Evolutionary conservation across 2,888 invertebrate genomes (phyloP), one percentile per base, ranked within the genome.

Genomic region (Sceliomorpha sp.): DNA sequence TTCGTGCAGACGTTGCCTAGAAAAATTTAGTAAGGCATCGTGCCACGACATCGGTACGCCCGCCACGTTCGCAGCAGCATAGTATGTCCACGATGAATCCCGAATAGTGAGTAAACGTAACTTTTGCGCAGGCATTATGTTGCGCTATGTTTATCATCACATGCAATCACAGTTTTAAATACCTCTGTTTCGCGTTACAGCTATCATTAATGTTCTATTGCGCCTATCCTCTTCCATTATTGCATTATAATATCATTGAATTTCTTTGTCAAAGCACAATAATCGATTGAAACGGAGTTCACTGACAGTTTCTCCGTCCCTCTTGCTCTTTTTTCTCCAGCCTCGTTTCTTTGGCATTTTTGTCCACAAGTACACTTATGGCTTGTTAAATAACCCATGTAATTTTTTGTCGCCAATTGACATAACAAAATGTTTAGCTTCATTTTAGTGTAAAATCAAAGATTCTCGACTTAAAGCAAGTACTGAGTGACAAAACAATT

Each of bases 21-120:
- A 24, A 36, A 50, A 29, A 42, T n/a, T 48, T 48, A 26, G 9
- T 32, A 24, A 69, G 70, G 42, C 56, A 62, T 47, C 48, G 56
- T 56, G 51, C 58, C 56, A 70, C 62, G 48, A 62, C 62, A 63
- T 71, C 56, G 62, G 55, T 67, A 47, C 60, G 62, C 58, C 67
- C 66, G 67, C 70, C 62, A 58, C 75, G 71, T 76, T 73, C 72
- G 72, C 75, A 77, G 69, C 75, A 76, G 70, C 82, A 73, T 87
- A 88, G 80, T 74, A 89, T 89, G 88, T 88, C 87, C 86, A 89
- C 88, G 81, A 89, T 89, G 89, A 89, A 89, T 86, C 89, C 89
- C 70, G 89, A 89, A 81, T 89, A 89, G 89, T 89, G 79, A 89
- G 89, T 89, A 85, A 80, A 83, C 74, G 58, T 48, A 51, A 17